Percentiles rank a stretch among this genome's conserved stretches.
These are phyloP conservation scores for Chrysopa pallens DNA, from an alignment of 1,140 invertebrate species.

Conservation along the genomic window DNA sequence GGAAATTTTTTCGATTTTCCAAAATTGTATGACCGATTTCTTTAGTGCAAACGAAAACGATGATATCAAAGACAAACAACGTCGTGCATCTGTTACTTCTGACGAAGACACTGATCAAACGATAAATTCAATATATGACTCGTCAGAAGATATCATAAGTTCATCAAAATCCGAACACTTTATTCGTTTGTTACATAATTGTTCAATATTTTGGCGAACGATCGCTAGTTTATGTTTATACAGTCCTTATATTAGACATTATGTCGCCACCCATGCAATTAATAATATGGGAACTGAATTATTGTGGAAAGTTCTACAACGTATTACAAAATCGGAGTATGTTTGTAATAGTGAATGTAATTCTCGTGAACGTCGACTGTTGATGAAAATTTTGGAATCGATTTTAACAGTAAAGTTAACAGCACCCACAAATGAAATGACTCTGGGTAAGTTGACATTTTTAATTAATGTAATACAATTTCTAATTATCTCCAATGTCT, in stretches of 20 bases:
- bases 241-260: constrained; percentile 32
- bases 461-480: too few species aligned
- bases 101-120: constrained; percentile 9
- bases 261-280: constrained; percentile 20
- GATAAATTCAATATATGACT: too few species aligned
- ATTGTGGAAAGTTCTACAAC: constrained; percentile 22
- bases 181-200: constrained; percentile 19
- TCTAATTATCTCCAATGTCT: too few species aligned
- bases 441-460: constrained; percentile 15
- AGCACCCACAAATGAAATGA: constrained; percentile 10
- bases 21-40: constrained; percentile 4
- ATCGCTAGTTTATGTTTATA: constrained; percentile 33
- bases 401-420: constrained; percentile 25
- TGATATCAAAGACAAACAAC: neutral
- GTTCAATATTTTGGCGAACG: constrained; percentile 32
- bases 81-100: neutral
- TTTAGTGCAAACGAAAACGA: constrained; percentile 9
- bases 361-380: constrained; percentile 13
- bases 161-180: constrained; percentile 1
- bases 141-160: too few species aligned
- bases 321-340: constrained; percentile 3
- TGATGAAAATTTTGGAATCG: constrained; percentile 23
- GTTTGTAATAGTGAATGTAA: constrained; percentile 13
- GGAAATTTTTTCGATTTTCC: constrained; percentile 20
- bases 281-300: constrained; percentile 18